A percentile compares a stretch with the other conserved stretches of the same genome.
Evolutionary conservation across 1,140 invertebrate species (phyloP).

Genomic region (Linepithema humile): DNA sequence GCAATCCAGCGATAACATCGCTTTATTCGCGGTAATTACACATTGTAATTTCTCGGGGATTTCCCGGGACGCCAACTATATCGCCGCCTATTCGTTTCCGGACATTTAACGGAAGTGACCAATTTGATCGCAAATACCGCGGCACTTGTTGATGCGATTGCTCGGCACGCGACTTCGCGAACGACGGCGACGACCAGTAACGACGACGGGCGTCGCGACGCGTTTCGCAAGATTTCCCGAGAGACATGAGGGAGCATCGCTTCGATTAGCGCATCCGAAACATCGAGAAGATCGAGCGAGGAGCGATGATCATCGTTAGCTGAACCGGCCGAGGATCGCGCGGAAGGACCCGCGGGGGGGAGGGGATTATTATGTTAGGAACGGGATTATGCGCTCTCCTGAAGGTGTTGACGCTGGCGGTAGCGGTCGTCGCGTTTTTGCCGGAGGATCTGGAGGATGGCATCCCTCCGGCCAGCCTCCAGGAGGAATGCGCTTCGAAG

Average conservation of each 20-base stretch:
- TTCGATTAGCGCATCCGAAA: background rate
- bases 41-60: background rate
- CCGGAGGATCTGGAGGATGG: slow-evolving; percentile 74
- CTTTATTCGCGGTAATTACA: background rate
- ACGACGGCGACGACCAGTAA: background rate
- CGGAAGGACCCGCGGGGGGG: slow-evolving; percentile 34
- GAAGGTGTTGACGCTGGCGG: slow-evolving; percentile 76
- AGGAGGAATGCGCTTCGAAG: slow-evolving; percentile 79
- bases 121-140: background rate
- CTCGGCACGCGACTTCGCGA: slow-evolving; percentile 5
- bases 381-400: slow-evolving; percentile 76
- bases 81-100: background rate
- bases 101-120: slow-evolving; percentile 26
- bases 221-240: background rate
- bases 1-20: too few species aligned
- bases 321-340: slow-evolving; percentile 16
- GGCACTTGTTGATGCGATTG: slow-evolving; percentile 21
- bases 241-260: slow-evolving; percentile 1
- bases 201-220: background rate
- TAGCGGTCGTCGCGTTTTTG: slow-evolving; percentile 70
- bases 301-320: slow-evolving; percentile 53
- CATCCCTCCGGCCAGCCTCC: slow-evolving; percentile 68
- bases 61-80: background rate
- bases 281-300: slow-evolving; percentile 25
- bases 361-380: slow-evolving; percentile 80